Evolutionary conservation across 2,888 invertebrate genomes (phyloP).

Genomic region (Enchytraeus crypticus): DNA sequence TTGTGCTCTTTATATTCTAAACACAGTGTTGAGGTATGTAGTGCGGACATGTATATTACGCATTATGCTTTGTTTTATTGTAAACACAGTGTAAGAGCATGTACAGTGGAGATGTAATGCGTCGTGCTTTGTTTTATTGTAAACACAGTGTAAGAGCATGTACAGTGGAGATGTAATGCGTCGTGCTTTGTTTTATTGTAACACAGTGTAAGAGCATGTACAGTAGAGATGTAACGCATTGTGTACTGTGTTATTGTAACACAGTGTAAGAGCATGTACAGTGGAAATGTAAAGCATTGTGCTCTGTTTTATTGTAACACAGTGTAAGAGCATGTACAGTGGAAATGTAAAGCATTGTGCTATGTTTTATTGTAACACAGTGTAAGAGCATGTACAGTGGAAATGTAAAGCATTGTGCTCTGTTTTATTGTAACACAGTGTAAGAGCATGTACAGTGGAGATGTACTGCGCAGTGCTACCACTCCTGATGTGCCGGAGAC

Average conservation of each 20-base stretch:
- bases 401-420: conserved; percentile 34
- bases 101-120: too few species aligned
- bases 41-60: too few species aligned
- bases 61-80: too few species aligned
- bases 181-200: background rate
- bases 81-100: conserved; percentile 1
- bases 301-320: too few species aligned
- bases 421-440: conserved; percentile 33
- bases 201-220: background rate
- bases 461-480: conserved; percentile 33
- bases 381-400: conserved; percentile 59
- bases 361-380: too few species aligned
- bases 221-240: background rate
- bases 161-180: conserved; percentile 2
- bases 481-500: conserved; percentile 40
- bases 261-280: background rate
- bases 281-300: background rate
- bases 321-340: too few species aligned
- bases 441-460: conserved; percentile 58
- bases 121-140: too few species aligned
- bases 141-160: background rate
- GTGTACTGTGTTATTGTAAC: background rate
- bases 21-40: background rate
- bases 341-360: too few species aligned
- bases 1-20: too few species aligned